Percentiles rank a stretch among this genome's conserved stretches.
phyloP scores from a whole-genome alignment of 2,113 vertebrate species.

The Dryoscopus gambensis region DNA sequence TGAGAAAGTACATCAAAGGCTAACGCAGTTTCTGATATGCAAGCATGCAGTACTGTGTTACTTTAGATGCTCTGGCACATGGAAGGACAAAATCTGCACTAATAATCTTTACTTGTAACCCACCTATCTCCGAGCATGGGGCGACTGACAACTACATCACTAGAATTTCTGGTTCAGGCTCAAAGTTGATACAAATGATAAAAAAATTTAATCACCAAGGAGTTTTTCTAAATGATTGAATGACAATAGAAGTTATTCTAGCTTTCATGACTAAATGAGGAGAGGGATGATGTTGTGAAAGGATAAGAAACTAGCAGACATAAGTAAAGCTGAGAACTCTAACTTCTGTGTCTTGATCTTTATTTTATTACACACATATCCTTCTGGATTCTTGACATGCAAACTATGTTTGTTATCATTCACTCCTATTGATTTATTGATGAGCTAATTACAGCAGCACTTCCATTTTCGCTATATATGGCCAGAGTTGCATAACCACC shows the following conservation, averaged over 20 bases:
- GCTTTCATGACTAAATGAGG: background rate
- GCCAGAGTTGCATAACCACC: background rate
- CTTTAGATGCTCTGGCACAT: background rate
- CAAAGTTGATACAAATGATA: background rate
- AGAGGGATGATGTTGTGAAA: background rate
- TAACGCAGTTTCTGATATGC: slow-evolving; percentile 13
- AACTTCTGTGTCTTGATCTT: background rate
- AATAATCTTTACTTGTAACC: background rate
- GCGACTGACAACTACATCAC: background rate
- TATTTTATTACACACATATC: background rate
- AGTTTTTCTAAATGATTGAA: background rate
- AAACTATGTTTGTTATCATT: background rate
- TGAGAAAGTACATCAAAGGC: slow-evolving; percentile 35
- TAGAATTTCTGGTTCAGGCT: background rate
- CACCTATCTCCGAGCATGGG: background rate
- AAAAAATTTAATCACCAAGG: background rate
- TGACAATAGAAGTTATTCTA: background rate
- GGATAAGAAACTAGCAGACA: background rate
- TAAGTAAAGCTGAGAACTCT: background rate
- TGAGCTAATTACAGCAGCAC: background rate
- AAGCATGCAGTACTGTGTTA: background rate
- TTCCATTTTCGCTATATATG: background rate
- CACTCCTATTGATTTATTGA: background rate
- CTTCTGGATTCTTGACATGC: background rate
- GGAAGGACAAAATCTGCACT: slow-evolving; percentile 4